These are phyloP conservation scores for Agelas oroides DNA, from an alignment of 37 sponge, comb jelly and placozoan species.

Conservation along the genomic window DNA sequence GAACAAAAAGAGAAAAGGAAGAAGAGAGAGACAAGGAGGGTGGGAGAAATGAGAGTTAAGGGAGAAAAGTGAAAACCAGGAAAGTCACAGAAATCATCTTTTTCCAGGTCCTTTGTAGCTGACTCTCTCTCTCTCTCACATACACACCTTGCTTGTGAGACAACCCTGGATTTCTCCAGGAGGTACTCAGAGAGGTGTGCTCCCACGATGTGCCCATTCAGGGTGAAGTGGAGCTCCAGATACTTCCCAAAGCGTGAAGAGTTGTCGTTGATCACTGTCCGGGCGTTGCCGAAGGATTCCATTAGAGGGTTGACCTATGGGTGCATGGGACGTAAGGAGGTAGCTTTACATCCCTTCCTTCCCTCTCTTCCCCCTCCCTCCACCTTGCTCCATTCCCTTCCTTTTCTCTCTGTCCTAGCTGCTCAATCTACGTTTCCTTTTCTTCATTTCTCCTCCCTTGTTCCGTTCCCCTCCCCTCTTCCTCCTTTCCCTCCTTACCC, in stretches of 20 bases:
- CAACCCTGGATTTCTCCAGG: slow-evolving; percentile 87
- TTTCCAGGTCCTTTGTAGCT: no score
- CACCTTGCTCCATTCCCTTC: slow-evolving; percentile 40
- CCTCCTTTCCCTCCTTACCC: no score
- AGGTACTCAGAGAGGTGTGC: slow-evolving; percentile 89
- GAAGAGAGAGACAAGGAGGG: background rate
- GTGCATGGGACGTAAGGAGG: background rate
- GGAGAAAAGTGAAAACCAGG: no score
- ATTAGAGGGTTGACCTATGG: slow-evolving; percentile 81
- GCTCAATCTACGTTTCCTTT: no score
- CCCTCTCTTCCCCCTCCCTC: slow-evolving; percentile 38
- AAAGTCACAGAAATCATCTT: no score
- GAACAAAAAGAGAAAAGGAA: no score
- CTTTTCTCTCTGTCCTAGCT: no score
- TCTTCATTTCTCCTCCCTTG: no score
- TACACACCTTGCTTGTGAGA: slow-evolving; percentile 54
- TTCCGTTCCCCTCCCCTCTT: no score
- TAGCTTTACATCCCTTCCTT: slow-evolving; percentile 18
- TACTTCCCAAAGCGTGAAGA: slow-evolving; percentile 91
- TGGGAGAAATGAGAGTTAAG: no score
- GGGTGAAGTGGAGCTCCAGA: slow-evolving; percentile 80
- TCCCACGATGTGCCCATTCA: slow-evolving; percentile 67
- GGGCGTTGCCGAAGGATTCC: slow-evolving; percentile 92
- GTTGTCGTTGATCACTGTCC: slow-evolving; percentile 88
- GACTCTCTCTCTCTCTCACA: background rate